phyloP scores from a whole-genome alignment of 2,888 invertebrate species.

The Drosophila niveifrons region DNA sequence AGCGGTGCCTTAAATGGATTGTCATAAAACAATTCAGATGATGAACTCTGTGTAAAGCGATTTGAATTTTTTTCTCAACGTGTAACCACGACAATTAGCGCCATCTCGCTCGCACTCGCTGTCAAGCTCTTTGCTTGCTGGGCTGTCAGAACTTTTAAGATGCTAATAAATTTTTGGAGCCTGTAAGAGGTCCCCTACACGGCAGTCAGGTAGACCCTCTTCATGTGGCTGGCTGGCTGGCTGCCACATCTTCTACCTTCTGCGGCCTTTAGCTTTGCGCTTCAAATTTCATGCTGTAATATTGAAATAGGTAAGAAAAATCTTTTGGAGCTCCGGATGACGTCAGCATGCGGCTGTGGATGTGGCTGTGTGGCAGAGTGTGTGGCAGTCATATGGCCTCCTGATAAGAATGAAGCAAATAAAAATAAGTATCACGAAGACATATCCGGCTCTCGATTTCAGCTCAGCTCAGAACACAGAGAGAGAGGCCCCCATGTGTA shows the following conservation, averaged over 20 bases:
- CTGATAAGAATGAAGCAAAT: slow-evolving; percentile 57
- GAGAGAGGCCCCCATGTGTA: slow-evolving; percentile 13
- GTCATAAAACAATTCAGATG: too few relatives aligned
- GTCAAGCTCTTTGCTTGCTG: background rate
- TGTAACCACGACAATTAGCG: background rate
- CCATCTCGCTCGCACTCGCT: background rate
- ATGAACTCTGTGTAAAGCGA: too few relatives aligned
- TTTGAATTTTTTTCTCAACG: background rate
- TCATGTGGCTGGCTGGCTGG: background rate
- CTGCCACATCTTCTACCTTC: background rate
- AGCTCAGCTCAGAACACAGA: slow-evolving; percentile 6
- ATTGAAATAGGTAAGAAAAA: slow-evolving; percentile 22
- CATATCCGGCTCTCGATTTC: slow-evolving; percentile 41
- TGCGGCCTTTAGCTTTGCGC: background rate
- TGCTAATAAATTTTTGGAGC: slow-evolving; percentile 66
- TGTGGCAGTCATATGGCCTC: slow-evolving; percentile 52
- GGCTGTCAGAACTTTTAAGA: slow-evolving; percentile 59
- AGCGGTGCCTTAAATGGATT: too few relatives aligned
- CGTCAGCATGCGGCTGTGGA: slow-evolving; percentile 42
- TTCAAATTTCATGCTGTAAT: slow-evolving; percentile 4
- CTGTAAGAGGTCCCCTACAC: slow-evolving; percentile 20
- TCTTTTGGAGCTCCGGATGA: slow-evolving; percentile 40
- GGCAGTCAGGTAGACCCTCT: slow-evolving; percentile 13
- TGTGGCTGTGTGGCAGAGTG: background rate
- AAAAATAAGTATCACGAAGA: slow-evolving; percentile 57